Evolutionary conservation across 1,140 invertebrate genomes (phyloP).

Genomic region (Lordiphosa stackelbergi): DNA sequence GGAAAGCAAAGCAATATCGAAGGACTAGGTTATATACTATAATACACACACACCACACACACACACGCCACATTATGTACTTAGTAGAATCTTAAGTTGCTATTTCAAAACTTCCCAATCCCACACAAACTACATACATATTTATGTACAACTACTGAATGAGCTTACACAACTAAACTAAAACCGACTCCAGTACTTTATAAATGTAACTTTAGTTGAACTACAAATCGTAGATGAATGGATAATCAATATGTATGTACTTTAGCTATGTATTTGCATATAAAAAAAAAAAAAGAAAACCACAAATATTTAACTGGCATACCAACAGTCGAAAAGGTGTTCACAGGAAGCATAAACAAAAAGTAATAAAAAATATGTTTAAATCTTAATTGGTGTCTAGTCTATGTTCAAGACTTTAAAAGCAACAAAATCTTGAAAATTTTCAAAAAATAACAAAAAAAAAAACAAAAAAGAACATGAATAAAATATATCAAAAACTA

Average conservation of each 20-base stretch:
- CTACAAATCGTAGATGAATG: conserved; percentile 52
- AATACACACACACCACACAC: too few species aligned
- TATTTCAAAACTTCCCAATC: conserved; percentile 26
- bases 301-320: conserved; percentile 64
- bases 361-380: conserved; percentile 36
- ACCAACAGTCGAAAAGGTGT: conserved; percentile 71
- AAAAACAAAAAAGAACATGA: conserved; percentile 21
- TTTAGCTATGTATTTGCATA: conserved; percentile 28
- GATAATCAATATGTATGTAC: conserved; percentile 51
- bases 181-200: conserved; percentile 58
- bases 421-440: conserved; percentile 68
- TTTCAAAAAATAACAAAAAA: conserved; percentile 19
- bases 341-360: conserved; percentile 47
- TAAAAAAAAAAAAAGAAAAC: conserved; percentile 26
- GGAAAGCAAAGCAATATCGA: conserved; percentile 64
- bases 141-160: conserved; percentile 67
- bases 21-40: conserved; percentile 24
- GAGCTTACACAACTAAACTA: conserved; percentile 59
- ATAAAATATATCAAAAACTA: conserved; percentile 23
- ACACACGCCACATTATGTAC: conserved; percentile 31
- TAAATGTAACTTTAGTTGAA: conserved; percentile 52
- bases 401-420: conserved; percentile 75
- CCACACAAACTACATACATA: conserved; percentile 14
- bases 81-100: conserved; percentile 57
- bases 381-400: conserved; percentile 75